These are phyloP conservation scores for Polia nebulosa DNA, from an alignment of 2,888 invertebrate species.

Conservation along the genomic window DNA sequence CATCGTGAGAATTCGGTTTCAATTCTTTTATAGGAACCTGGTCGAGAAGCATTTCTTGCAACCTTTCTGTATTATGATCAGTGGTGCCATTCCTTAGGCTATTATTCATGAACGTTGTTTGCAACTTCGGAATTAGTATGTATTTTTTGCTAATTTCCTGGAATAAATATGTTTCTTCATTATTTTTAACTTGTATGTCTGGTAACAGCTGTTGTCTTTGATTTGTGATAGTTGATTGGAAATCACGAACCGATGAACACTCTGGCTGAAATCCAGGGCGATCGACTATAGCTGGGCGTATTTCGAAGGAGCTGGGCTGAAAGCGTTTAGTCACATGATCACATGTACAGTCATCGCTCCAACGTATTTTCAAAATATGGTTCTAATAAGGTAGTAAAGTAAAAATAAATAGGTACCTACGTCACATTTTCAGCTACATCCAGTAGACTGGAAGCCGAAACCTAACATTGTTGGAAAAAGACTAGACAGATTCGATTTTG, in stretches of 20 bases:
- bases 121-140: slow-evolving; percentile 84
- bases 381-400: neutral
- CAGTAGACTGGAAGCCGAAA: neutral
- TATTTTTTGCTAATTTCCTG: slow-evolving; percentile 85
- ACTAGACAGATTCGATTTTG: neutral
- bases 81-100: slow-evolving; percentile 51
- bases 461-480: neutral
- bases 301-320: slow-evolving; percentile 44
- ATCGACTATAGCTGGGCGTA: slow-evolving; percentile 21
- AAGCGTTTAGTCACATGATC: slow-evolving; percentile 29
- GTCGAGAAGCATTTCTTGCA: slow-evolving; percentile 15
- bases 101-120: slow-evolving; percentile 61
- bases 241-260: slow-evolving; percentile 22
- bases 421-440: neutral
- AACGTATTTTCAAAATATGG: neutral
- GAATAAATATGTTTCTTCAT: slow-evolving; percentile 74
- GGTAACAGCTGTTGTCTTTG: slow-evolving; percentile 53
- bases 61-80: slow-evolving; percentile 18
- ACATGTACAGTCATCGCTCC: neutral
- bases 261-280: slow-evolving; percentile 36
- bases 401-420: neutral
- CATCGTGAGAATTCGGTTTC: slow-evolving; percentile 64
- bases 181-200: slow-evolving; percentile 58
- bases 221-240: slow-evolving; percentile 44
- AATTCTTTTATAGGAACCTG: slow-evolving; percentile 40